A percentile compares a stretch with the other conserved stretches of the same genome.
Conservation (phyloP, 2,113 vertebrate genomes). For the Amblyornis subalaris region DNA sequence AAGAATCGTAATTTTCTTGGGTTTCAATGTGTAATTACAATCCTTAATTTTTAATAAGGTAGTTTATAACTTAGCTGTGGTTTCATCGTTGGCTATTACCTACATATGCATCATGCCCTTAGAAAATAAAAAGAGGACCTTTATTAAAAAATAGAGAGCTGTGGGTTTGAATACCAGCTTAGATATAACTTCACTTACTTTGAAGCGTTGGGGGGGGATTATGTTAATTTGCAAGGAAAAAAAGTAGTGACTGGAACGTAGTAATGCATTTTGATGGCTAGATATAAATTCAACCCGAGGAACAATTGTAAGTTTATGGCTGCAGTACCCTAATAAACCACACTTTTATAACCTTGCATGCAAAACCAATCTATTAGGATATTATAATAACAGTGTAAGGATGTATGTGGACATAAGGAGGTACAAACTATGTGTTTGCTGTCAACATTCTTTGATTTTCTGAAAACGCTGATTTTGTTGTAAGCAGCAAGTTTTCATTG, state of each 20-base stretch:
- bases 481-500: neutral
- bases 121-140: neutral
- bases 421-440: neutral
- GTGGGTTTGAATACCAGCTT: neutral
- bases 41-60: constrained; percentile 25
- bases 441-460: neutral
- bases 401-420: neutral
- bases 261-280: constrained; percentile 19
- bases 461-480: neutral
- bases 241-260: neutral
- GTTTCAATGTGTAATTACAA: neutral
- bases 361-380: neutral
- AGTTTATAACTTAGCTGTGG: neutral
- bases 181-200: neutral
- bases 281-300: constrained; percentile 5
- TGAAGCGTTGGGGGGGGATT: neutral
- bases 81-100: neutral
- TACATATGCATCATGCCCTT: neutral
- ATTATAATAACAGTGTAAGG: neutral
- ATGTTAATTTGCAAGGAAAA: neutral
- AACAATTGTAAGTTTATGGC: neutral
- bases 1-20: neutral
- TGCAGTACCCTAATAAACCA: constrained; percentile 25
- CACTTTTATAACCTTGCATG: constrained; percentile 17
- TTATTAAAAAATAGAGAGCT: neutral